A percentile compares a stretch with the other conserved stretches of the same genome.
Conservation (phyloP, 2,797 vertebrate species). For the Poeciliopsis gracilis region DNA sequence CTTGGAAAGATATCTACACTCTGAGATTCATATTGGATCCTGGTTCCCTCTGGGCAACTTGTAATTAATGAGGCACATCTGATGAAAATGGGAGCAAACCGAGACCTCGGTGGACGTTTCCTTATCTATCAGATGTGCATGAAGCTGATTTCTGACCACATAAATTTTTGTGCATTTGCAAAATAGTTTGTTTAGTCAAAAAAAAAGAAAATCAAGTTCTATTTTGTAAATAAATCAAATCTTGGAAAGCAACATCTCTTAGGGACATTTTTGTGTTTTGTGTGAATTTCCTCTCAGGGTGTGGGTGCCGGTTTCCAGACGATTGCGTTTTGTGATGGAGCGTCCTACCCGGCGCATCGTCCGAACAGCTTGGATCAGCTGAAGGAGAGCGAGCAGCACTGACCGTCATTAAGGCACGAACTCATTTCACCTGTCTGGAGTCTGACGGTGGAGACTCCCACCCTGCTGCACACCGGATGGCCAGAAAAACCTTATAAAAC, state of each 20-base stretch:
- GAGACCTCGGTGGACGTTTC: background rate
- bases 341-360: slow-evolving; percentile 31
- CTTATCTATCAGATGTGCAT: background rate
- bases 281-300: slow-evolving; percentile 48
- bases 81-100: background rate
- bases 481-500: slow-evolving; percentile 6
- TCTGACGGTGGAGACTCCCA: slow-evolving; percentile 14
- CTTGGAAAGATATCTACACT: background rate
- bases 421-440: slow-evolving; percentile 23
- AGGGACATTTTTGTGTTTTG: background rate
- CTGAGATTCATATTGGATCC: background rate
- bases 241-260: background rate
- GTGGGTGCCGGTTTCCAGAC: slow-evolving; percentile 53
- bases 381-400: slow-evolving; percentile 64
- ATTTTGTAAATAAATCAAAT: background rate
- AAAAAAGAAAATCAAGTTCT: background rate
- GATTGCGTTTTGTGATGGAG: slow-evolving; percentile 21
- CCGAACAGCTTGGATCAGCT: slow-evolving; percentile 77
- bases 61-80: background rate
- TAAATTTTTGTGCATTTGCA: background rate
- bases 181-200: background rate
- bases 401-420: slow-evolving; percentile 58
- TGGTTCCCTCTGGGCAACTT: background rate
- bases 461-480: slow-evolving; percentile 15
- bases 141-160: background rate